A percentile compares a stretch with the other conserved stretches of the same genome.
These are phyloP conservation scores for Phymastichus coffea DNA, from an alignment of 1,140 invertebrate genomes.

Conservation along the genomic window DNA sequence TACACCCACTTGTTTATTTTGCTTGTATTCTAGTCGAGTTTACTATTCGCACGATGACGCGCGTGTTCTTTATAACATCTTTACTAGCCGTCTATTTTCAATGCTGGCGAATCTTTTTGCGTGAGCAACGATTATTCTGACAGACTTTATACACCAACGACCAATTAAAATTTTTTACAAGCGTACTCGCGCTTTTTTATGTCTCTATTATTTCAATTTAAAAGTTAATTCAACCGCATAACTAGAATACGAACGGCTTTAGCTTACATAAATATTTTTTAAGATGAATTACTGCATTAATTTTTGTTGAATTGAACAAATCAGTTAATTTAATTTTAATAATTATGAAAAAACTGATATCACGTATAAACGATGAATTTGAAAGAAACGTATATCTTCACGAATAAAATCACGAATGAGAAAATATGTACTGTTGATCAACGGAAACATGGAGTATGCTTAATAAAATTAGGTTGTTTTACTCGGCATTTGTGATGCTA, in stretches of 20 bases:
- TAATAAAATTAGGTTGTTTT: too few species aligned
- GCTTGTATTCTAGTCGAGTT: not conserved
- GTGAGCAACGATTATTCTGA: not conserved
- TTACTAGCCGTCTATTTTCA: constrained; percentile 12
- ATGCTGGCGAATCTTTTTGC: constrained; percentile 12
- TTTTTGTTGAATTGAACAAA: too few species aligned
- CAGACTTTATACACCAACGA: not conserved
- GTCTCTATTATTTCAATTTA: constrained; percentile 21
- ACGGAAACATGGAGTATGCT: too few species aligned
- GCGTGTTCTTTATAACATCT: not conserved
- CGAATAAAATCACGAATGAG: too few species aligned
- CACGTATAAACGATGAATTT: constrained; percentile 26
- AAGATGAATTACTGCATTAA: too few species aligned
- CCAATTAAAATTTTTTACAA: constrained; percentile 20
- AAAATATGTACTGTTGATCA: too few species aligned
- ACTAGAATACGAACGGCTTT: too few species aligned
- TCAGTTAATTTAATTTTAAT: too few species aligned
- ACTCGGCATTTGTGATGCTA: too few species aligned
- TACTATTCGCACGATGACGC: not conserved
- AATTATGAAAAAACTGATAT: constrained; percentile 9
- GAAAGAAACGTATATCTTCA: too few species aligned
- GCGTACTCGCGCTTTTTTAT: not conserved
- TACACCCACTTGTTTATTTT: constrained; percentile 44
- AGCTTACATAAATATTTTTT: too few species aligned
- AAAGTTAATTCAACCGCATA: too few species aligned